Conservation (phyloP, 2,888 invertebrate genomes). For the Altica lythri region DNA sequence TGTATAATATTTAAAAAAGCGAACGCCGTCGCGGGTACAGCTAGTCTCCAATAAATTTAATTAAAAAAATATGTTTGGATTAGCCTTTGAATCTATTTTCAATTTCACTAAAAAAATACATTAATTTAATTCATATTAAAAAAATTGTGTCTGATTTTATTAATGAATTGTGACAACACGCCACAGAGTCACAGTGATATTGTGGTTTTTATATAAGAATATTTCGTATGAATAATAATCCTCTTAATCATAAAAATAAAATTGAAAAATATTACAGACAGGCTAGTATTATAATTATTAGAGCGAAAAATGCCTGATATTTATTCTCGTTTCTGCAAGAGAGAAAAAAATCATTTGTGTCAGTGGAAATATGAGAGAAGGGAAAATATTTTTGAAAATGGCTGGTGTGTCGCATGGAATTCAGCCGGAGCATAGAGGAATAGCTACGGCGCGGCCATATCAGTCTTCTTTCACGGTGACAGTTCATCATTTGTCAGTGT, state of each 20-base stretch:
- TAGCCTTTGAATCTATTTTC: too few relatives aligned
- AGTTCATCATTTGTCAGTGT: conserved; percentile 62
- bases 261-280: conserved; percentile 55
- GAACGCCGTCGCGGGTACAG: too few relatives aligned
- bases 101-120: too few relatives aligned
- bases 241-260: conserved; percentile 50
- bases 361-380: conserved; percentile 52
- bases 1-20: too few relatives aligned
- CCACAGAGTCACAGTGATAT: conserved; percentile 27
- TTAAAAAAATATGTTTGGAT: too few relatives aligned
- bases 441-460: conserved; percentile 58
- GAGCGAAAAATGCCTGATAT: conserved; percentile 54
- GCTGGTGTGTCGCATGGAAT: conserved; percentile 53
- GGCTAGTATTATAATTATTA: conserved; percentile 55
- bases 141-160: conserved; percentile 15
- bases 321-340: conserved; percentile 52
- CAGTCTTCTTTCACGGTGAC: conserved; percentile 62
- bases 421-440: conserved; percentile 55
- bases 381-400: conserved; percentile 56
- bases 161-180: conserved; percentile 23
- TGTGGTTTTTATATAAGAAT: conserved; percentile 38
- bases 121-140: too few relatives aligned
- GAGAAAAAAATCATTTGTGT: conserved; percentile 45
- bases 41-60: too few relatives aligned
- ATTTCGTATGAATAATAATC: conserved; percentile 44